phyloP scores from a whole-genome alignment of 2,888 invertebrate species.

The Hemithea aestivaria region DNA sequence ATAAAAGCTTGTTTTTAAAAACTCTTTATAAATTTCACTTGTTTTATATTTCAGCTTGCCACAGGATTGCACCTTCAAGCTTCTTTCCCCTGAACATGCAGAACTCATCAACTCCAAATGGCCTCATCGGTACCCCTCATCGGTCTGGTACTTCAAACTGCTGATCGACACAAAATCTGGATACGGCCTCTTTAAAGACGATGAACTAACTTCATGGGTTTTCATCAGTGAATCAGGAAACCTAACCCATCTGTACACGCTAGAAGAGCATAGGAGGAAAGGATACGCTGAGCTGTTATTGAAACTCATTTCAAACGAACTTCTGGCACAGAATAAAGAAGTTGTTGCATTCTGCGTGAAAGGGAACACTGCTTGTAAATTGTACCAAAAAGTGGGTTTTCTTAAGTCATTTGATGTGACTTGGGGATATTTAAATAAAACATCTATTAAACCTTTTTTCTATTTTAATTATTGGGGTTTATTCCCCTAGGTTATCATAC shows the following conservation, averaged over 20 bases:
- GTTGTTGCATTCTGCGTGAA: conserved; percentile 41
- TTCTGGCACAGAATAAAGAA: conserved; percentile 36
- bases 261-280: conserved; percentile 46
- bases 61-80: conserved; percentile 6
- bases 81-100: conserved; percentile 28
- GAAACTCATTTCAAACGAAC: conserved; percentile 42
- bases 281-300: conserved; percentile 48
- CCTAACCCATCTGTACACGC: conserved; percentile 48
- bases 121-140: conserved; percentile 45
- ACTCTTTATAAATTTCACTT: no score
- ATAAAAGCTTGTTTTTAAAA: no score
- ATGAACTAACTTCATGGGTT: conserved; percentile 43
- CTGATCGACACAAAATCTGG: conserved; percentile 44
- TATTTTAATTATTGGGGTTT: no score
- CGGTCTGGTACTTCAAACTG: conserved; percentile 39
- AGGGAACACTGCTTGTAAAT: conserved; percentile 42
- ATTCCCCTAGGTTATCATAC: no score
- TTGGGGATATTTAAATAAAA: conserved; percentile 34
- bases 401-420: conserved; percentile 23
- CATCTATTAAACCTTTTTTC: no score
- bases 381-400: conserved; percentile 49
- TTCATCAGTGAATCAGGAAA: conserved; percentile 48
- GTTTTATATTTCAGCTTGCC: conserved; percentile 13
- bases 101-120: conserved; percentile 42
- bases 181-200: conserved; percentile 43